Conservation (phyloP, 2,113 vertebrate genomes). For the Halichoeres trimaculatus region DNA sequence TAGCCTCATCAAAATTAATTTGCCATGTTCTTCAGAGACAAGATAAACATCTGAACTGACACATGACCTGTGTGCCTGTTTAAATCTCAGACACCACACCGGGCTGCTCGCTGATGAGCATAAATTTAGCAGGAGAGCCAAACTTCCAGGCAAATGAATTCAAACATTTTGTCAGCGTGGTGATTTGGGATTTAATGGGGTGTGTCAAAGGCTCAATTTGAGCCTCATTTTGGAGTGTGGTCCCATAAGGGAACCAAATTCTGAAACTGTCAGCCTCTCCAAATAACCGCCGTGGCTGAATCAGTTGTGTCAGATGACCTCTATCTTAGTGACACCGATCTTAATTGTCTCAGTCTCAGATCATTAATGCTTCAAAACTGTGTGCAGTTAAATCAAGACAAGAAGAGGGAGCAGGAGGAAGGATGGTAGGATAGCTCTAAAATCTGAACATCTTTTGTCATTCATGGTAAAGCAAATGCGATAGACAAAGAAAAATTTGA, state of each 20-base stretch:
- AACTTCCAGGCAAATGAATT: not conserved
- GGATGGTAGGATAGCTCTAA: no score
- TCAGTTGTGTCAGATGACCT: not conserved
- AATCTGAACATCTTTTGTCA: no score
- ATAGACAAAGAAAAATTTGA: no score
- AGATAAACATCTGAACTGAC: conserved; percentile 53
- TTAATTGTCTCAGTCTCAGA: not conserved
- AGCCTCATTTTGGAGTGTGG: not conserved
- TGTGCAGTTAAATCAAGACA: not conserved
- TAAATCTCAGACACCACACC: not conserved
- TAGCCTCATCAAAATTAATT: conserved; percentile 61
- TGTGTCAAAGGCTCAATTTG: not conserved
- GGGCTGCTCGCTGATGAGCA: not conserved
- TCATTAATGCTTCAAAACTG: not conserved
- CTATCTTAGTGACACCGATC: not conserved
- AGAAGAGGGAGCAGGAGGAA: not conserved
- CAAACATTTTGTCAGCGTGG: not conserved
- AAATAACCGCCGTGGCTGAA: not conserved
- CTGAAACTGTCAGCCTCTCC: not conserved
- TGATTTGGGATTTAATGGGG: not conserved
- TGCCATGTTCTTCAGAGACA: conserved; percentile 26
- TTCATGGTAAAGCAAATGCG: no score
- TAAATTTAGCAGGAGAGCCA: not conserved
- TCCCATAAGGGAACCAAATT: not conserved
- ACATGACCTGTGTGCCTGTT: conserved; percentile 18